Evolutionary conservation across 2,797 vertebrate species (phyloP), one percentile per base, ranked within the genome.

Genomic region (Taenioides sp.): DNA sequence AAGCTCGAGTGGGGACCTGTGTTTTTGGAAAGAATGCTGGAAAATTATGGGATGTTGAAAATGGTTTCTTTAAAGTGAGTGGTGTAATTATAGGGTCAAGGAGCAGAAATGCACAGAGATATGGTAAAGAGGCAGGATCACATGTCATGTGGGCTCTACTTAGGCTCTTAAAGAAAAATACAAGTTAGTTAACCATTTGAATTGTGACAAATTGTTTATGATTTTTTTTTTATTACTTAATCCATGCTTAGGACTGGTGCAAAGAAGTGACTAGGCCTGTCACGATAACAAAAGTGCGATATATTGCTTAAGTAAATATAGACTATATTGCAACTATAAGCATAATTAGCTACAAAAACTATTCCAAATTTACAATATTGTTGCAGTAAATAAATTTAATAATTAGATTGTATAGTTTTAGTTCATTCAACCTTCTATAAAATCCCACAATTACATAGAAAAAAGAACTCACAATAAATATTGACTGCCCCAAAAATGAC

Each of bases 1-100:
- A 78, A 76, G 65, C 76, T 77, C 16, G 12, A 70, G 75, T 67
- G 69, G 62, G 82, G 76, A 85, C 72, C 64, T 50, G 79, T 16
- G 60, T 47, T 58, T 11, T 61, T 67, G 77, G 75, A 83, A 88
- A 73, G 82, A 91, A 90, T 84, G 75, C 67, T 66, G 69, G 25
- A 9, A 86, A 87, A 86, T 87, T 67, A 89, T 81, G 85, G 81
- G 84, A 88, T 79, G 59, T 57, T 6, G 49, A 71, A 81, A 86
- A 70, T 65, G 22, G 22, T 52, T 7, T 62, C 61, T 75, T 87
- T 79, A 72, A 87, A 85, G 78, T 70, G 63, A 57, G 80, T 74
- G 84, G 69, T 22, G 67, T 83, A 80, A 89, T 82, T 87, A 87
- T n/a, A 79, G 75, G 63, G 72, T 74, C 64, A 64, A 69, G 75